Evolutionary conservation across 2,888 invertebrate species (phyloP).

Genomic region (Aphidoletes aphidimyza): DNA sequence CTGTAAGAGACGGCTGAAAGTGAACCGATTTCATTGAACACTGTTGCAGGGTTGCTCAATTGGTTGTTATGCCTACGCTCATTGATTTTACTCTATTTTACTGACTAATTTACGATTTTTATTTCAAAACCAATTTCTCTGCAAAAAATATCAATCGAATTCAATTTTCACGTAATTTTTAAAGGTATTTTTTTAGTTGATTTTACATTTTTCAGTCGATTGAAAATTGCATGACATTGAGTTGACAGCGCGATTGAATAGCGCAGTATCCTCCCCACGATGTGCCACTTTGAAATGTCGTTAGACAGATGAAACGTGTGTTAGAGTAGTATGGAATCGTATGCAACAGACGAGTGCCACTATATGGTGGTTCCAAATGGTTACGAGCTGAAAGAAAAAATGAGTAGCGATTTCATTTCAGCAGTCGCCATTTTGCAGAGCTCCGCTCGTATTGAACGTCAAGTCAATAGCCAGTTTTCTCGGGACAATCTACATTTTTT

Average conservation of each 20-base stretch:
- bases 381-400: neutral
- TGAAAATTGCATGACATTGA: neutral
- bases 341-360: neutral
- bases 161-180: no score
- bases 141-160: no score
- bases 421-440: slow-evolving; percentile 53
- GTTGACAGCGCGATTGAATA: neutral
- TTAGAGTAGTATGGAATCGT: neutral
- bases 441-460: slow-evolving; percentile 52
- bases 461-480: slow-evolving; percentile 44
- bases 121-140: no score
- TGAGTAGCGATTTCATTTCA: neutral
- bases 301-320: neutral
- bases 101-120: no score
- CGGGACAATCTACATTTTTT: slow-evolving; percentile 22
- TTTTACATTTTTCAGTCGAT: neutral
- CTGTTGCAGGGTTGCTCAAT: neutral
- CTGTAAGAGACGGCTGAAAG: neutral
- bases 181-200: no score
- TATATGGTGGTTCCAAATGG: neutral
- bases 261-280: neutral
- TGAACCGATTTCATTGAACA: neutral
- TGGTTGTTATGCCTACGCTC: no score
- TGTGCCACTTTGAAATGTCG: slow-evolving; percentile 29
- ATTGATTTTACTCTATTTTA: no score